phyloP scores from a whole-genome alignment of 2,797 vertebrate genomes.

The Nannoperca obscura region DNA sequence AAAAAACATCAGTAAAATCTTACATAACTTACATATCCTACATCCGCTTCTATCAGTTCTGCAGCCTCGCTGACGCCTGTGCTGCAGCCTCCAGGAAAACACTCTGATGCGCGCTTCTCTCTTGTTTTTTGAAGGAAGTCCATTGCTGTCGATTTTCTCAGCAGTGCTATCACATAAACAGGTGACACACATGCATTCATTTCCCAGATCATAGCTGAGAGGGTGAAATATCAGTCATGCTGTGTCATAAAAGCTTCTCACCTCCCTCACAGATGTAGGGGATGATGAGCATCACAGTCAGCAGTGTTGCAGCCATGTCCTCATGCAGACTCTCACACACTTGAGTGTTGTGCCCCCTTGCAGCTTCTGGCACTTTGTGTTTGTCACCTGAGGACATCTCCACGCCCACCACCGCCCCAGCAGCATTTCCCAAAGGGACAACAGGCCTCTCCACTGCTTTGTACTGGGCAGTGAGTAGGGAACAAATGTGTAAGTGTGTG shows the following conservation, averaged over 20 bases:
- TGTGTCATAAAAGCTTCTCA: slow-evolving; percentile 52
- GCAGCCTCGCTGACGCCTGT: slow-evolving; percentile 70
- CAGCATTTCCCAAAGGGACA: slow-evolving; percentile 20
- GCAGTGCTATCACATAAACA: slow-evolving; percentile 66
- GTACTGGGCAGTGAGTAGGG: not conserved
- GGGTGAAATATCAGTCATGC: slow-evolving; percentile 4
- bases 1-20: not conserved
- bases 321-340: slow-evolving; percentile 50
- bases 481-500: not conserved
- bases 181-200: slow-evolving; percentile 26
- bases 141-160: slow-evolving; percentile 77
- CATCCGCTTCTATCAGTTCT: slow-evolving; percentile 67
- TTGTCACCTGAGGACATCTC: slow-evolving; percentile 60
- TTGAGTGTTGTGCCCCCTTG: slow-evolving; percentile 41
- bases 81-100: slow-evolving; percentile 77
- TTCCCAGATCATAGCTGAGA: not conserved
- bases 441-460: slow-evolving; percentile 22
- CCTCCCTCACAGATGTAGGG: slow-evolving; percentile 78
- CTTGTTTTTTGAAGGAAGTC: slow-evolving; percentile 76
- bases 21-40: slow-evolving; percentile 72
- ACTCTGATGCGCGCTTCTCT: slow-evolving; percentile 71
- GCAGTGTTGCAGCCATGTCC: slow-evolving; percentile 69
- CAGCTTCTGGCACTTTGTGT: slow-evolving; percentile 57
- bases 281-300: slow-evolving; percentile 71
- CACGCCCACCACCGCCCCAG: slow-evolving; percentile 61